Percentiles rank a stretch among this genome's conserved stretches.
Evolutionary conservation across 2,797 vertebrate genomes (phyloP).

Genomic region (Eulemur albifrons): DNA sequence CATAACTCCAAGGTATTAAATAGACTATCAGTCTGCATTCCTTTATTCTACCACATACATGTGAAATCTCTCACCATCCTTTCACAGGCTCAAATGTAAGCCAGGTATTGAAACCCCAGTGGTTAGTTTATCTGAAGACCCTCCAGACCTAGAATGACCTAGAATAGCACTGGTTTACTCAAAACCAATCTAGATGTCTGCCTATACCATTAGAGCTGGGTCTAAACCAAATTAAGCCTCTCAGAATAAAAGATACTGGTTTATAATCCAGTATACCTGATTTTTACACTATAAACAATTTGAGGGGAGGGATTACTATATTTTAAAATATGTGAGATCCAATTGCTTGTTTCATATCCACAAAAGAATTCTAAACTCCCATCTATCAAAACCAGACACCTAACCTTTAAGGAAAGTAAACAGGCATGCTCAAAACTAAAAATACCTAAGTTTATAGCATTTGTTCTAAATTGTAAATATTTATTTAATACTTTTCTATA

Average conservation of each 20-base stretch:
- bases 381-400: conserved; percentile 1
- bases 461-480: background rate
- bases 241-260: conserved; percentile 10
- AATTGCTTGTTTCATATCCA: background rate
- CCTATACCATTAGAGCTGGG: background rate
- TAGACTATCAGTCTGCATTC: background rate
- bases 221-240: conserved; percentile 31
- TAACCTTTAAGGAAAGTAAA: background rate
- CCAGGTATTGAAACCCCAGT: conserved; percentile 43
- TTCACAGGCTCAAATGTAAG: conserved; percentile 32
- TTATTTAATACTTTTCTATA: conserved; percentile 13
- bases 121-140: background rate
- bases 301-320: background rate
- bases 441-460: background rate
- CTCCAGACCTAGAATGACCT: background rate
- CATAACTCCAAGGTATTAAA: background rate
- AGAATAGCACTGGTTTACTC: background rate
- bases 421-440: background rate
- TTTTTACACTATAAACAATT: conserved; percentile 25
- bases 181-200: conserved; percentile 32
- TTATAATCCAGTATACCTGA: conserved; percentile 12
- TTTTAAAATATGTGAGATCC: conserved; percentile 12
- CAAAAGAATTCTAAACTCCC: background rate
- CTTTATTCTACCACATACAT: background rate
- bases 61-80: conserved; percentile 43